phyloP scores from a whole-genome alignment of 1,140 invertebrate genomes.

The Bombus waltoni region DNA sequence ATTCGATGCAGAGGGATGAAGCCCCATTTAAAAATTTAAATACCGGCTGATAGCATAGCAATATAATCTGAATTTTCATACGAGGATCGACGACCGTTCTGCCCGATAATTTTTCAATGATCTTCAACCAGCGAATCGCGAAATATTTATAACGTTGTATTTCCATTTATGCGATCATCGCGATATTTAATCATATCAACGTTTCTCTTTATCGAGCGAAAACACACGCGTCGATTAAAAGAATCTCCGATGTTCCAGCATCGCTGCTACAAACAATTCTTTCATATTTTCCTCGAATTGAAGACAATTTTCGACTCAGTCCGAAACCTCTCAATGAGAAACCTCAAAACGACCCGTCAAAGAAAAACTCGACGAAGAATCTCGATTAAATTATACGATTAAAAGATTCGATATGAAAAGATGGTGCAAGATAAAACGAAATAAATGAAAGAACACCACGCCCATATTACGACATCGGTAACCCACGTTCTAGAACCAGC shows the following conservation, averaged over 20 bases:
- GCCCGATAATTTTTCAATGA: not conserved
- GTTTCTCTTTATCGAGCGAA: not conserved
- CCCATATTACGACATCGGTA: not conserved
- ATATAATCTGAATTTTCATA: slow-evolving; percentile 19
- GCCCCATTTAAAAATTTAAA: slow-evolving; percentile 18
- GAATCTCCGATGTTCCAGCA: not conserved
- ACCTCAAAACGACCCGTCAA: too few species aligned
- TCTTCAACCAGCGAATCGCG: not conserved
- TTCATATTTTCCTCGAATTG: too few species aligned
- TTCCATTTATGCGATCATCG: not conserved
- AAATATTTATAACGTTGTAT: not conserved
- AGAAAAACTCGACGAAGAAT: too few species aligned
- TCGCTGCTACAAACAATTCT: not conserved
- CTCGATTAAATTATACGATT: too few species aligned
- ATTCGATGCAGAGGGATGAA: not conserved
- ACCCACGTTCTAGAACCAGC: not conserved
- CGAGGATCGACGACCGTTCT: not conserved
- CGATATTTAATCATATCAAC: not conserved
- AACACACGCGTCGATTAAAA: not conserved
- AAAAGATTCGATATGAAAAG: too few species aligned
- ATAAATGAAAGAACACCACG: too few species aligned
- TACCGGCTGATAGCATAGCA: not conserved
- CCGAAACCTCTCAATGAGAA: too few species aligned
- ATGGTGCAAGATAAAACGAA: too few species aligned
- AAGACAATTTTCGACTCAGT: too few species aligned